Evolutionary conservation across 2,797 vertebrate genomes (phyloP), one percentile per base, ranked within the genome.

Genomic region (Lepilemur ruficaudatus): DNA sequence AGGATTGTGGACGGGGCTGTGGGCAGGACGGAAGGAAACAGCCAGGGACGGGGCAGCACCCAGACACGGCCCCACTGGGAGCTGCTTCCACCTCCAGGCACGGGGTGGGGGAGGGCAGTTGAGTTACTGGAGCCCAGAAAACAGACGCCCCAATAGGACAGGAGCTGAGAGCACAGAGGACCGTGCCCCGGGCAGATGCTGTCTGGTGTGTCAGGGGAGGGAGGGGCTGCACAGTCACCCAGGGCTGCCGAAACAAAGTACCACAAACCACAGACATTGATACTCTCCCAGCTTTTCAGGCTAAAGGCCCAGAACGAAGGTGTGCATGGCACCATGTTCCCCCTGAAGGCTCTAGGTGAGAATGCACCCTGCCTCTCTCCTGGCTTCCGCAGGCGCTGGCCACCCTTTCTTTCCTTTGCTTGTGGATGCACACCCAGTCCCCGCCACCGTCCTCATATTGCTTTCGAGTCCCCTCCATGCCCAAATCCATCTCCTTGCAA

Each of bases 171-270:
- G 69, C 18, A 0, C 25, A 5, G 78, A 84, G n/a, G 70, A 28
- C 11, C 35, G 2, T 0, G 7, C 2, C 25, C 46, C 57, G 0
- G 57, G n/a, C 2, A 14, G 50, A 35, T 38, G 7, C 12, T 5
- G 35, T 38, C 67, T 38, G 67, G 35, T 10, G 55, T 23, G 55
- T 4, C 20, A 52, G 9, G 69, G 43, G 17, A 32, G 18, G 18
- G 78, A 22, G 2, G 14, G 25, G 28, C 12, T 23, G 35, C 7
- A 3, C 2, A 5, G 50, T 1, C 20, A 61, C 35, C n/a, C 20
- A 5, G 22, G 57, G 35, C 30, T 15, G 5, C 65, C 0, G 0
- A 8, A 57, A 76, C 2, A 4, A 57, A 91, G 81, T 4, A 4
- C 70, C 59, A 30, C 0, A 0, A 14, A 52, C 48, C 55, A 38